Conservation (phyloP, 2,797 vertebrate genomes). For the Taeniopygia guttata region DNA sequence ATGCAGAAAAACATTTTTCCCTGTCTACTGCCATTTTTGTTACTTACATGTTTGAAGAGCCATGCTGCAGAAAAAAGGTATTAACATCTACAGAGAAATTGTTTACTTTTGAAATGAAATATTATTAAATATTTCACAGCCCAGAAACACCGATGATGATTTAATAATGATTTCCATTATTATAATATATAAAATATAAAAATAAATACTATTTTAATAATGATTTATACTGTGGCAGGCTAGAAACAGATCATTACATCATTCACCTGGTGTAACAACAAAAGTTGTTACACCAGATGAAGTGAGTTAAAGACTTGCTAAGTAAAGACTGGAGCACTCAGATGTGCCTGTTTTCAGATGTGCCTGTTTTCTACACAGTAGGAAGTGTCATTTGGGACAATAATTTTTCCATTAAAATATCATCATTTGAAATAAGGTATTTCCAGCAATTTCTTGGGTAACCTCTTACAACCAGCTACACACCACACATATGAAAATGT, state of each 20-base stretch:
- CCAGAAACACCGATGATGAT: neutral
- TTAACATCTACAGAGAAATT: neutral
- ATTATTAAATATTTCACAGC: neutral
- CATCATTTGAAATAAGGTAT: neutral
- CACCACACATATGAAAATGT: neutral
- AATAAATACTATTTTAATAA: neutral
- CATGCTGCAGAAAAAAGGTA: neutral
- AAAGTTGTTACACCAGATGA: neutral
- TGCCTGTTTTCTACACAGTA: neutral
- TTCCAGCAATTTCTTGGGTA: neutral
- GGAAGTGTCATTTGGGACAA: neutral
- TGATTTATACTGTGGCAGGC: neutral
- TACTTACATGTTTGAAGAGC: neutral
- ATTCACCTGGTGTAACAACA: neutral
- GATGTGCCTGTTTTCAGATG: neutral
- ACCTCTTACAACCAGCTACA: neutral
- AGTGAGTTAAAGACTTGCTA: neutral
- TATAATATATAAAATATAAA: neutral
- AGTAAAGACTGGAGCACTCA: neutral
- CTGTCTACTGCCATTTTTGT: neutral
- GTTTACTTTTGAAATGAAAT: constrained; percentile 18
- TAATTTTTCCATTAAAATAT: neutral
- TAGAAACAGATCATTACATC: neutral
- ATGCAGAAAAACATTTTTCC: neutral
- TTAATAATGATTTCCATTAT: neutral